phyloP scores from a whole-genome alignment of 2,888 invertebrate genomes.

The Ariolimax columbianus region DNA sequence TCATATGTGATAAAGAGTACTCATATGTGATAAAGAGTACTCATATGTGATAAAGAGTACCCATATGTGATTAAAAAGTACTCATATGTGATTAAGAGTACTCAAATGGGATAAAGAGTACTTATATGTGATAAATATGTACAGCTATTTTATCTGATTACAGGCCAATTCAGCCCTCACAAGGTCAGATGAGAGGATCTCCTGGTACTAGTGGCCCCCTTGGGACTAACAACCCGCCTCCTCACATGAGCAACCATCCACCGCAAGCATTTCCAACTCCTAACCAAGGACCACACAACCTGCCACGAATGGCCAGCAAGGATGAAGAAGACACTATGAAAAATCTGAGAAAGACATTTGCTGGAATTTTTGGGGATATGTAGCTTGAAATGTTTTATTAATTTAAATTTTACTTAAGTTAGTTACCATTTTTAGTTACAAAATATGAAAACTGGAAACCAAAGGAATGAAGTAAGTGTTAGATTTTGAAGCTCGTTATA shows the following conservation, averaged over 20 bases:
- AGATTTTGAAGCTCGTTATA: background rate
- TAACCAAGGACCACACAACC: slow-evolving; percentile 35
- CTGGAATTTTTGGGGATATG: slow-evolving; percentile 82
- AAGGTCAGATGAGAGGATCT: slow-evolving; percentile 39
- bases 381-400: slow-evolving; percentile 6
- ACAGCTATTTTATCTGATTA: background rate
- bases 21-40: no score
- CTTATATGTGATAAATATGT: no score
- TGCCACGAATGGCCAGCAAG: slow-evolving; percentile 63
- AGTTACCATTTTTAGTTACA: background rate
- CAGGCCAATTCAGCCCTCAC: slow-evolving; percentile 23
- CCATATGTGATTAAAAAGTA: no score
- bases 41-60: no score
- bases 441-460: background rate
- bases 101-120: no score
- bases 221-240: slow-evolving; percentile 21
- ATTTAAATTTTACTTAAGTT: background rate
- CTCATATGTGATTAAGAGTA: no score
- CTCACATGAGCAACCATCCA: slow-evolving; percentile 51
- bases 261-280: slow-evolving; percentile 52
- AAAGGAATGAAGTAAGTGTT: background rate
- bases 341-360: slow-evolving; percentile 97
- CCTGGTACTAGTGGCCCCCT: slow-evolving; percentile 17
- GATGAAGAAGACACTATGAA: slow-evolving; percentile 99
- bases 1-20: no score